Base-by-base conservation (phyloP, 53 echinoderm and acorn worm genomes). In the Apostichopus leukothele region DNA sequence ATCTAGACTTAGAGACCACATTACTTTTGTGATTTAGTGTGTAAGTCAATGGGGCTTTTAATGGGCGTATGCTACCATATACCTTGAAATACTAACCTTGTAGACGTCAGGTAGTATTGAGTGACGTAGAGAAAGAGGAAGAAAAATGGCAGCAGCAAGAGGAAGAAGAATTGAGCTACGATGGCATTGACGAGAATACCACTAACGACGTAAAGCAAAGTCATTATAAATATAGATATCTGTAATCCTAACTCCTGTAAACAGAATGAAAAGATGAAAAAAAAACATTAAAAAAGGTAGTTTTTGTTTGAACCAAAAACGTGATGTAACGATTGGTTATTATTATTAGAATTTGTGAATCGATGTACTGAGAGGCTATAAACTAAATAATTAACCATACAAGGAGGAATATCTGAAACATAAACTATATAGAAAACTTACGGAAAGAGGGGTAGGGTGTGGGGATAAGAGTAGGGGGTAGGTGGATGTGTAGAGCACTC, bases 131-230 rank as follows among this genome's bases (percentile, higher is more conserved):
- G 14, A 13, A 80, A 89, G 39, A 75, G 18, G 7, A n/a, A 14
- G 60, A 89, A 53, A 14, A 89, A 79, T 7, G 89, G 89, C 57
- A 89, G 50, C n/a, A 89, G 6, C 10, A 84, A 19, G 39, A 89
- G 23, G 75, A 84, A 63, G 83, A 83, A 89, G 51, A 39, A 80
- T 20, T 79, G 89, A 9, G 89, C 81, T 4, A 89, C 89, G n/a
- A 89, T 26, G 11, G 60, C 54, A 66, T 89, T 89, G 52, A 89
- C 83, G 60, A 89, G 10, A 16, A 89, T 39, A 54, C 79, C 83
- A 67, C 25, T n/a, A 12, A 68, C 67, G 14, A 86, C 73, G 11
- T 27, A 68, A 12, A 67, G 50, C 8, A 10, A 67, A 14, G 86
- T 86, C 68, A 71, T 71, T 6, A 86, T 9, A 52, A 86, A 86